Base-by-base conservation (phyloP, 2,113 vertebrate genomes). In the Tilapia sparmanii region DNA sequence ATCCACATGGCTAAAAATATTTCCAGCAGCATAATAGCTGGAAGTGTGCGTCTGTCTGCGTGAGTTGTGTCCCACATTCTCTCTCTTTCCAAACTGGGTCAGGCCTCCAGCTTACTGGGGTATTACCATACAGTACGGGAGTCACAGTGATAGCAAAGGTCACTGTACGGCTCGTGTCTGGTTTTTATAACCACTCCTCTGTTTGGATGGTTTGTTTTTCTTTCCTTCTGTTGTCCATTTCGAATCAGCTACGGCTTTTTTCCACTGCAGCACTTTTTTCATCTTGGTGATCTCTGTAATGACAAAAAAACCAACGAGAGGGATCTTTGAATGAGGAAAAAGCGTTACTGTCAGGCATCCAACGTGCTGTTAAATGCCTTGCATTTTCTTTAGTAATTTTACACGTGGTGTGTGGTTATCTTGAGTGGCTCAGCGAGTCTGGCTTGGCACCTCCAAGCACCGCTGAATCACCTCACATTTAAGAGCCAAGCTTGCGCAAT, bases 11-110 rank as follows among this genome's bases (percentile, higher is more conserved):
- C 92, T 94, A 91, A 94, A 95, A 95, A 92, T 94, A 92, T 86
- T 93, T 93, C 76, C 80, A 94, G 86, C 26, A 83, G 55, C 88
- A 95, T 94, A 94, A 94, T 95, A 94, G 87, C 88, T 87, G 91
- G 82, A 93, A 92, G 24, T 90, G 73, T 76, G 88, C 71, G 38
- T 61, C 82, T 80, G 73, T 82, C 52, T 89, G 55, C 50, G 55
- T 40, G 68, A 52, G 80, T 63, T 38, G 90, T 85, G 91, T 92
- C 89, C 92, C 92, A 94, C 94, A 94, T 95, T 91, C 88, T 45
- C 88, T 50, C 78, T 85, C 68, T 40, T 86, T 89, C 86, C 87
- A 91, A 95, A 95, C 89, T 94, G 90, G 95, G 94, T 95, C 94
- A 95, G 85, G 86, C 88, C 87, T 92, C 83, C 10, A 93, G 90